Conservation (phyloP, 2,113 vertebrate species). For the Pteruthius melanotis region DNA sequence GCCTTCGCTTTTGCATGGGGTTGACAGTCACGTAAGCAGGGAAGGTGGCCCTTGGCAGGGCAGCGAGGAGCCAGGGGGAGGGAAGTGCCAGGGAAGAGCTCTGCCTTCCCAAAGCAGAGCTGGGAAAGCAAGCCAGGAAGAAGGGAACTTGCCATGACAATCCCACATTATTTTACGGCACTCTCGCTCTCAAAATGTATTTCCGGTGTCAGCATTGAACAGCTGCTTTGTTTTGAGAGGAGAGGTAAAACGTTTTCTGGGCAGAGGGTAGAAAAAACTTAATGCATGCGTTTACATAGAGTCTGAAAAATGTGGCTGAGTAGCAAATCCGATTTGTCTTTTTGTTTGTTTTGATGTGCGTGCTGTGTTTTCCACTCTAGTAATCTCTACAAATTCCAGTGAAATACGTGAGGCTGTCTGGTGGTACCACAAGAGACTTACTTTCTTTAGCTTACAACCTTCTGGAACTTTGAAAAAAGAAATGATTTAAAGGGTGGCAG, state of each 20-base stretch:
- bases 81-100: not conserved
- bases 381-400: not conserved
- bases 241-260: not conserved
- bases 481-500: not conserved
- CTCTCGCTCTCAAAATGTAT: rapidly evolving
- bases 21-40: not conserved
- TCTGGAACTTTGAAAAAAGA: not conserved
- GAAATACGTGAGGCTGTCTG: not conserved
- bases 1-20: rapidly evolving
- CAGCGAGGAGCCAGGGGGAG: not conserved
- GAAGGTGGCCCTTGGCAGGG: too few relatives aligned
- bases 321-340: not conserved
- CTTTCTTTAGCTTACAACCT: not conserved
- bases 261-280: not conserved
- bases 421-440: not conserved
- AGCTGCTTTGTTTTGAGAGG: not conserved
- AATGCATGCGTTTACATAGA: not conserved
- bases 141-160: not conserved
- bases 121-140: not conserved
- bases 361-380: not conserved
- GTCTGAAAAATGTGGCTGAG: not conserved
- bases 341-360: not conserved
- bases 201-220: not conserved
- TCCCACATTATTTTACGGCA: not conserved
- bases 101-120: not conserved